These are phyloP conservation scores for Archips xylosteana DNA, from an alignment of 2,888 invertebrate species.

Conservation along the genomic window DNA sequence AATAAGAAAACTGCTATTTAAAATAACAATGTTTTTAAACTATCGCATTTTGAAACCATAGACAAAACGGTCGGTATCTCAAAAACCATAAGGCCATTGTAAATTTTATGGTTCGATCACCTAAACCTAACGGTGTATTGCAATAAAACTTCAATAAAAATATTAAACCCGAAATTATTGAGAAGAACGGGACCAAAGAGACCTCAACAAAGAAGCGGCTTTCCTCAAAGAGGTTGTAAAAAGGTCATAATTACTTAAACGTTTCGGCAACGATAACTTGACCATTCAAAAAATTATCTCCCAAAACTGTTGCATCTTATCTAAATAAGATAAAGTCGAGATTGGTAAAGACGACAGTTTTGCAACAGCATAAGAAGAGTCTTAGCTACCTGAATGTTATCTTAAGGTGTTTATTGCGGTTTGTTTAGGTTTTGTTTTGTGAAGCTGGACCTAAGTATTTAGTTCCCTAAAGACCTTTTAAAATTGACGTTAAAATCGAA, in stretches of 20 bases:
- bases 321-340: conserved; percentile 38
- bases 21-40: background rate
- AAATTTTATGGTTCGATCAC: conserved; percentile 28
- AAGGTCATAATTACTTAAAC: conserved; percentile 65
- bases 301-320: conserved; percentile 29
- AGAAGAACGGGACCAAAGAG: conserved; percentile 55
- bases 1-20: background rate
- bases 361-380: background rate
- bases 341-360: conserved; percentile 20
- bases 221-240: conserved; percentile 66
- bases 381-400: conserved; percentile 52
- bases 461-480: conserved; percentile 42
- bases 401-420: conserved; percentile 44
- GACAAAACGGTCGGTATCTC: conserved; percentile 16
- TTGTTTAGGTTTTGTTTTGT: conserved; percentile 45
- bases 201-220: conserved; percentile 61
- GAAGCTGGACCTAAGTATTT: conserved; percentile 40
- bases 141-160: conserved; percentile 62
- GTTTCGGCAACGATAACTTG: conserved; percentile 40
- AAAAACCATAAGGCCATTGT: conserved; percentile 34
- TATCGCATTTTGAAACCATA: background rate
- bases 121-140: conserved; percentile 57
- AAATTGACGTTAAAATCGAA: too few species aligned
- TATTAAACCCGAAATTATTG: conserved; percentile 47
- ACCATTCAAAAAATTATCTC: conserved; percentile 1